phyloP scores from a whole-genome alignment of 1,140 invertebrate species.

The Drosophila watanabei region DNA sequence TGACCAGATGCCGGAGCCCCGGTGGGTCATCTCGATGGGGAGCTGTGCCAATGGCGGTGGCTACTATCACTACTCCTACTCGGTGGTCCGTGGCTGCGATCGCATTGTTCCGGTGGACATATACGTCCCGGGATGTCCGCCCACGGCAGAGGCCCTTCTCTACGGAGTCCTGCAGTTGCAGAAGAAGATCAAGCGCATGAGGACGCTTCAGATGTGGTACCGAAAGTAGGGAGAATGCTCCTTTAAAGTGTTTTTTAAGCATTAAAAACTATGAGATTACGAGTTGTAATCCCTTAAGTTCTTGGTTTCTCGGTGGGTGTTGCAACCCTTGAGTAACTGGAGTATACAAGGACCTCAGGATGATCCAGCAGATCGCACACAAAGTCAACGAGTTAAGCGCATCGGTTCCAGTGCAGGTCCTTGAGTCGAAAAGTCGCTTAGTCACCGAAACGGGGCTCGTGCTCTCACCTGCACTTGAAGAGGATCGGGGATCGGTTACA shows the following conservation, averaged over 20 bases:
- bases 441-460: constrained; percentile 69
- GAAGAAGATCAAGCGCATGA: constrained; percentile 97
- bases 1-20: constrained; percentile 97
- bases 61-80: constrained; percentile 99
- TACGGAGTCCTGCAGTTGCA: constrained; percentile 98
- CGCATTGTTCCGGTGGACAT: constrained; percentile 99
- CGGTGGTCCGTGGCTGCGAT: constrained; percentile 98
- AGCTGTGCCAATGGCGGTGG: constrained; percentile 99
- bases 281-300: not conserved
- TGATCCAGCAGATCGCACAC: constrained; percentile 26
- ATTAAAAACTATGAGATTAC: constrained; percentile 5
- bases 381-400: constrained; percentile 75
- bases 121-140: constrained; percentile 99
- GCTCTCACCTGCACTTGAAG: constrained; percentile 72
- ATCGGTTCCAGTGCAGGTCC: constrained; percentile 47
- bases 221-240: constrained; percentile 89
- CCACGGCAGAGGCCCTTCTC: constrained; percentile 97
- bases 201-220: constrained; percentile 95
- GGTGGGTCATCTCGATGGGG: constrained; percentile 99
- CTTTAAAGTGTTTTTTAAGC: not conserved
- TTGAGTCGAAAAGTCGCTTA: constrained; percentile 46
- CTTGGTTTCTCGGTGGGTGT: not conserved
- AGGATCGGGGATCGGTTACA: constrained; percentile 9
- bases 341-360: constrained; percentile 8
- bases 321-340: constrained; percentile 6